A percentile compares a stretch with the other conserved stretches of the same genome.
Evolutionary conservation across 2,888 invertebrate species (phyloP).

Genomic region (Stenotaenia linearis): DNA sequence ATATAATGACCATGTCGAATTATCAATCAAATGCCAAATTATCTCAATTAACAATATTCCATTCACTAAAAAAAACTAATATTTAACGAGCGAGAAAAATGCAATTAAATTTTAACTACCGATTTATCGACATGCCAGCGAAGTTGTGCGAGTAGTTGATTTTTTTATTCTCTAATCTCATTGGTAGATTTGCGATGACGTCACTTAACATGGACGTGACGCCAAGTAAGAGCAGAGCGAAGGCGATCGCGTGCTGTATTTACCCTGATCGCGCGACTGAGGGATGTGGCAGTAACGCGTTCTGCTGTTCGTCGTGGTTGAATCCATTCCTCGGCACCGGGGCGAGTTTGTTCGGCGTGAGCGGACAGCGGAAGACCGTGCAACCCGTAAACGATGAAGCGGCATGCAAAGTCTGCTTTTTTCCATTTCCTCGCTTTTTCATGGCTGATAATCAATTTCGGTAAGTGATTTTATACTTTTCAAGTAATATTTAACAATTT

Average conservation of each 20-base stretch:
- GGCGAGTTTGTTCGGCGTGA: background rate
- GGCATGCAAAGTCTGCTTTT: background rate
- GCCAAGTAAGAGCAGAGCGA: background rate
- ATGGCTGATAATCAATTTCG: background rate
- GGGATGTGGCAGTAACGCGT: background rate
- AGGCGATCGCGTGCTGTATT: background rate
- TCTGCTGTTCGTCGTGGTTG: background rate
- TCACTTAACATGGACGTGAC: background rate
- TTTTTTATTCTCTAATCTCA: background rate
- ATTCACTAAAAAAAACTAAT: background rate
- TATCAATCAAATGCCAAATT: no score
- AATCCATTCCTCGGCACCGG: background rate
- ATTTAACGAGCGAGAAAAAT: background rate
- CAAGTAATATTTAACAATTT: background rate
- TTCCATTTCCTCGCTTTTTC: background rate
- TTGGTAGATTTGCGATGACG: background rate
- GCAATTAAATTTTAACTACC: background rate
- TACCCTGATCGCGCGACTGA: background rate
- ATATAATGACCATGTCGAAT: no score
- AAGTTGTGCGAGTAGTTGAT: background rate
- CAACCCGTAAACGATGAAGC: background rate
- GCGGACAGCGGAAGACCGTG: background rate
- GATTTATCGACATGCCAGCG: background rate
- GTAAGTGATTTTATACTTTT: background rate
- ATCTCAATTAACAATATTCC: background rate